Percentiles rank a stretch among this genome's conserved stretches.
Conservation (phyloP, 2,797 vertebrate genomes). For the Myiothlypis coronata region DNA sequence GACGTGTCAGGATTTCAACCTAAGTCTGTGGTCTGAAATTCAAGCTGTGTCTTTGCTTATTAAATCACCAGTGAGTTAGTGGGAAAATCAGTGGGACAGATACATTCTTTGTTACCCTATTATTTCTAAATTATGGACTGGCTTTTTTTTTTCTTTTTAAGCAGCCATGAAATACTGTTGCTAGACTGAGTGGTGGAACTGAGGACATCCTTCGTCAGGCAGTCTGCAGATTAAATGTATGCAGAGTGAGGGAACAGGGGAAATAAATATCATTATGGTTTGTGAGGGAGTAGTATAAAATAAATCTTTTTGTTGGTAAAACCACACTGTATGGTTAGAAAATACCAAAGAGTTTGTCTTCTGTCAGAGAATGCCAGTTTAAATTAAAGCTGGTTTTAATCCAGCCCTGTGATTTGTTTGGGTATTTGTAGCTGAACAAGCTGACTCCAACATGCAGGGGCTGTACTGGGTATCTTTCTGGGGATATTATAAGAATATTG, state of each 20-base stretch:
- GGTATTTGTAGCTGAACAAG: neutral
- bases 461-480: neutral
- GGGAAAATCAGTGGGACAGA: neutral
- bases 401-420: neutral
- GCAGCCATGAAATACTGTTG: neutral
- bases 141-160: neutral
- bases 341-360: neutral
- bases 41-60: neutral
- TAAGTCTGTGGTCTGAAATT: neutral
- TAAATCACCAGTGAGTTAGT: neutral
- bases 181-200: neutral
- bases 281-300: neutral
- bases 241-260: neutral
- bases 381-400: neutral
- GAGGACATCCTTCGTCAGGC: neutral
- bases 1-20: neutral
- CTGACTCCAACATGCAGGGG: rapidly evolving
- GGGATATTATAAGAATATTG: neutral
- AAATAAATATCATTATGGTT: neutral
- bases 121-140: neutral
- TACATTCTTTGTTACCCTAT: neutral
- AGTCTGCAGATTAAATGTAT: neutral
- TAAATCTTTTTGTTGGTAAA: neutral
- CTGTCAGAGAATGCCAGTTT: neutral
- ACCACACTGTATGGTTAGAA: neutral